Base-by-base conservation (phyloP, 2,113 vertebrate genomes). In the Strigops habroptila region DNA sequence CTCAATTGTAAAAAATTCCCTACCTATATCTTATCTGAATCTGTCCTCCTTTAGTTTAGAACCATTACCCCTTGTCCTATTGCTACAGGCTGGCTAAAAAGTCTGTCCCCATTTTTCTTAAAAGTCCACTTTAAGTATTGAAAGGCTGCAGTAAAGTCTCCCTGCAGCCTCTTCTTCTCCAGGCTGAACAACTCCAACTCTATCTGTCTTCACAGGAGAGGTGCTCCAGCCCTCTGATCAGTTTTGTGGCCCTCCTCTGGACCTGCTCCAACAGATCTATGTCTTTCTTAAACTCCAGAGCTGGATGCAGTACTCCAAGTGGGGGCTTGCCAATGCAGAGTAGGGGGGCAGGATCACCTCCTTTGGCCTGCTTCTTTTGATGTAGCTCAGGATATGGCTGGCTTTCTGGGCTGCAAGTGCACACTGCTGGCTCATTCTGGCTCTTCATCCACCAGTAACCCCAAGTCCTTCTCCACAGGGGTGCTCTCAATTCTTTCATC, bases 201-300 rank as follows among this genome's bases (percentile, higher is more conserved):
- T 15, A 18, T 7, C 37, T n/a, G n/a, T 48, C 37, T 12, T 31
- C 9, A 12, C 0, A 51, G 33, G 4, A 28, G 19, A 39, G n/a
- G 22, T 43, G 15, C 13, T 65, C 9, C 22, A 67, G 15, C 53
- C 17, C 5, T 13, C 39, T 35, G 60, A 25, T 33, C 13, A 25
- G 6, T n/a, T 57, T 41, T 31, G 21, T 68, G 35, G n/a, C 4
- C 14, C 4, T 48, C 53, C 41, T 60, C 37, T 60, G 62, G 37
- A 71, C 11, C 4, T 6, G 1, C 9, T 55, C 19, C 27, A 71
- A 21, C 1, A 82, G 4, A 3, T 37, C 18, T 1, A 0, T 30
- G 18, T 27, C 31, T 68, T 39, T 67, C 80, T 7, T 7, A 2
- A 22, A 59, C 18, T 75, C 46, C 44, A 74, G 51, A 74, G n/a